Conservation (phyloP, 2,113 vertebrate genomes). For the Plecotus auritus region DNA sequence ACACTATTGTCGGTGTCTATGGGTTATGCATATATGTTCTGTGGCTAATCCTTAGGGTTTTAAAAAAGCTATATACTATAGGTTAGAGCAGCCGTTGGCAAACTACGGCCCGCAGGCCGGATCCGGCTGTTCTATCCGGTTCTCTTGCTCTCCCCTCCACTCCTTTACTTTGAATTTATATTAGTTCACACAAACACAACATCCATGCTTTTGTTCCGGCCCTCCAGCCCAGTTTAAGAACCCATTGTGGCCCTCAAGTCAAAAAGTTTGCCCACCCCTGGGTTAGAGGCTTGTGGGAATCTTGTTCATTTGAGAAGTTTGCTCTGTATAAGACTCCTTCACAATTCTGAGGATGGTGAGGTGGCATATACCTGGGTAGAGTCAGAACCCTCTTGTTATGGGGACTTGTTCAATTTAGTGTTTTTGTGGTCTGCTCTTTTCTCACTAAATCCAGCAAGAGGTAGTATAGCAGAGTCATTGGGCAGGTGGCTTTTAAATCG, state of each 20-base stretch:
- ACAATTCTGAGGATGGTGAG: background rate
- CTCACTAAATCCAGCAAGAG: background rate
- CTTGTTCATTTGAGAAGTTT: background rate
- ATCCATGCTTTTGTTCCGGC: too few relatives aligned
- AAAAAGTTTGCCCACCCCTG: too few relatives aligned
- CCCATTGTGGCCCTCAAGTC: too few relatives aligned
- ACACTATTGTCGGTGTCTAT: background rate
- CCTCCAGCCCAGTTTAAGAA: too few relatives aligned
- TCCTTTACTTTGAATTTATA: too few relatives aligned
- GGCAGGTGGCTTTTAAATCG: constrained; percentile 5
- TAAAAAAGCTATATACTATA: background rate
- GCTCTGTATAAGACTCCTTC: background rate
- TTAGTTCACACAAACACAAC: too few relatives aligned
- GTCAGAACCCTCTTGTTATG: background rate
- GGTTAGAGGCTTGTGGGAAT: background rate
- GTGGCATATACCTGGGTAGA: background rate
- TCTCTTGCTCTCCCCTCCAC: too few relatives aligned
- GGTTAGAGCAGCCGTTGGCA: too few relatives aligned
- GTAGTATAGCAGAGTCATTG: background rate
- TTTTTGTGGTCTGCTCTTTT: background rate
- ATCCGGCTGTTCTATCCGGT: too few relatives aligned
- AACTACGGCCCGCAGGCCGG: too few relatives aligned
- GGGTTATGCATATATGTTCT: background rate
- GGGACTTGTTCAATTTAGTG: background rate
- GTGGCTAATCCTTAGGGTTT: background rate